Conservation (phyloP, 2,888 invertebrate genomes). For the Hyalella azteca region DNA sequence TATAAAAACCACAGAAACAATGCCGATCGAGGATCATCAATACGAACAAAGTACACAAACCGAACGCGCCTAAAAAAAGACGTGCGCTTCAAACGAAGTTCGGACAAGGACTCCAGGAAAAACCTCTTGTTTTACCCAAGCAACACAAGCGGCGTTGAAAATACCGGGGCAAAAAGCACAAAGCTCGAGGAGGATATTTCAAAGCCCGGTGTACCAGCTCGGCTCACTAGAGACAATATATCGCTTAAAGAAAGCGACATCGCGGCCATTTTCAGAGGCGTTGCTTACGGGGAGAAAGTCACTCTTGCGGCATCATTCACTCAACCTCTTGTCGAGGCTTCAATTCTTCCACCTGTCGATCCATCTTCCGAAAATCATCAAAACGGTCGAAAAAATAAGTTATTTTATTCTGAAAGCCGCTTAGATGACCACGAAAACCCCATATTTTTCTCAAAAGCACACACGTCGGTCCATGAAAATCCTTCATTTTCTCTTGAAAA, state of each 20-base stretch:
- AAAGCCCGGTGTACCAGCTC: slow-evolving; percentile 36
- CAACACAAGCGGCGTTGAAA: not conserved
- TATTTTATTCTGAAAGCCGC: no score
- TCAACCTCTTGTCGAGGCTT: not conserved
- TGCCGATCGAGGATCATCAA: no score
- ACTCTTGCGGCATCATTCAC: slow-evolving; percentile 36
- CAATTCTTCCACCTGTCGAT: not conserved
- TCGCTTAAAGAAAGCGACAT: slow-evolving; percentile 49
- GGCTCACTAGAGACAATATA: slow-evolving; percentile 35
- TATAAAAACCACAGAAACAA: no score
- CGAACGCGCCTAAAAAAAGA: not conserved
- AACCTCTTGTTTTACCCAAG: not conserved
- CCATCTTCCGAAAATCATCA: not conserved
- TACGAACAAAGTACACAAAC: not conserved
- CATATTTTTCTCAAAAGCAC: no score
- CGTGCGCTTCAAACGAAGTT: no score
- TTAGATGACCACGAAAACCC: no score
- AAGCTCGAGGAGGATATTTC: not conserved
- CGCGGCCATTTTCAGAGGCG: slow-evolving; percentile 53
- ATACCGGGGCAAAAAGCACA: not conserved
- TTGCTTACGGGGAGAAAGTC: slow-evolving; percentile 54
- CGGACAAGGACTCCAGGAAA: not conserved
- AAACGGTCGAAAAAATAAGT: no score
- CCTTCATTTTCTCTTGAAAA: no score
- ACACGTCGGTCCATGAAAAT: no score